Evolutionary conservation across 1,140 invertebrate species (phyloP).

Genomic region (Pseudomyrmex sp.): DNA sequence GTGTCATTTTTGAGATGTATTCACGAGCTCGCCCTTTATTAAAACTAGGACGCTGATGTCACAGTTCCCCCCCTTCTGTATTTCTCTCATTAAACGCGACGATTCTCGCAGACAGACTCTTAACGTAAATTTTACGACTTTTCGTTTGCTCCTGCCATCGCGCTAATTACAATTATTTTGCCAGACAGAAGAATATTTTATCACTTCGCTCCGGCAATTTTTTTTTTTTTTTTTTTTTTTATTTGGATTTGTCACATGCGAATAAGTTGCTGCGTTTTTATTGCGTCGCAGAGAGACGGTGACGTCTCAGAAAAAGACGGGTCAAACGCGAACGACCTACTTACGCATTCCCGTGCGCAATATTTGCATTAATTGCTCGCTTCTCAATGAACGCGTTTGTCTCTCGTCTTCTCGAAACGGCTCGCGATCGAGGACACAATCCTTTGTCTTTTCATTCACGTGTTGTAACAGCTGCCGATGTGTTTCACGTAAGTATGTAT

Average conservation of each 20-base stretch:
- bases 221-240: too few relatives aligned
- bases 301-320: slow-evolving; percentile 17
- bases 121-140: slow-evolving; percentile 24
- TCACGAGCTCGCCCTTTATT: not conserved
- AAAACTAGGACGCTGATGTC: slow-evolving; percentile 37
- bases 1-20: not conserved
- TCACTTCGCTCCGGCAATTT: not conserved
- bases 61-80: not conserved
- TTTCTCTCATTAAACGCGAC: not conserved
- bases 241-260: not conserved
- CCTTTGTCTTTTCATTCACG: slow-evolving; percentile 3
- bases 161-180: not conserved
- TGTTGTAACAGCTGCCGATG: slow-evolving; percentile 15
- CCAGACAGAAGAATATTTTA: too few relatives aligned
- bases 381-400: slow-evolving; percentile 44
- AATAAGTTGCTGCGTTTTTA: slow-evolving; percentile 23
- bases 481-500: slow-evolving; percentile 21
- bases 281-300: not conserved
- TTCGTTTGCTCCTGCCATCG: slow-evolving; percentile 4
- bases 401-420: not conserved
- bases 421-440: slow-evolving; percentile 30
- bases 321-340: slow-evolving; percentile 55
- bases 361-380: slow-evolving; percentile 62
- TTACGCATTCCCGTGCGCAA: slow-evolving; percentile 17
- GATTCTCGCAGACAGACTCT: not conserved